Base-by-base conservation (phyloP, 2,888 invertebrate genomes). In the Junonia oenone region DNA sequence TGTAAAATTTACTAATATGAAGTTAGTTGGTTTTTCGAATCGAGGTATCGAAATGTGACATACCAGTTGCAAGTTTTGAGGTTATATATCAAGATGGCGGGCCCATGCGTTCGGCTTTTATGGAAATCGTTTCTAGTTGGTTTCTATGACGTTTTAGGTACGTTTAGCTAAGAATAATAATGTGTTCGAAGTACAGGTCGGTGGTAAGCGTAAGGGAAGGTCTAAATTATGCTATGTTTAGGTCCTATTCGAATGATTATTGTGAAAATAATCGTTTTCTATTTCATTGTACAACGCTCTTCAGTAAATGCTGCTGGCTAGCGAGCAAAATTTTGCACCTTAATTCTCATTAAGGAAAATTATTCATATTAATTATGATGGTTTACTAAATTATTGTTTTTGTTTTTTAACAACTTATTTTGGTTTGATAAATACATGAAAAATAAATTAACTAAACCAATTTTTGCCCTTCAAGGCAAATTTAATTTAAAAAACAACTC, bases 71-170 rank as follows among this genome's bases (percentile, higher is more conserved):
- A 14, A 38, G 22, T 22, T 33, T 53, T 40, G 46, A 29, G 37
- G 37, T 47, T 47, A 17, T 47, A 8, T 26, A 40, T 55, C 17
- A 56, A 54, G 67, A 69, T 78, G 77, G 77, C 78, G 66, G 78
- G 76, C 63, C 78, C 76, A 75, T 70, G 65, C 64, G 22, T 45
- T 46, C 43, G n/a, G 43, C 43, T 43, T 33, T 33, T 43, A 43
- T 26, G 40, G n/a, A 40, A 27, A 45, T 55, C 57, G 33, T 51
- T 55, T 49, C 27, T 38, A 33, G 57, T 51, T 53, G 6, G 63
- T 65, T 66, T 68, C 68, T 67, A 67, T 69, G 69, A 65, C 68
- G 69, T 67, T 66, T 62, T 58, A 64, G 63, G 63, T 59, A 27
- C 45, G 62, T 55, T 63, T 43, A 37, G 50, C 40, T 53, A 46